Evolutionary conservation across 1,140 invertebrate genomes (phyloP).

Genomic region (Pissodes strobi): DNA sequence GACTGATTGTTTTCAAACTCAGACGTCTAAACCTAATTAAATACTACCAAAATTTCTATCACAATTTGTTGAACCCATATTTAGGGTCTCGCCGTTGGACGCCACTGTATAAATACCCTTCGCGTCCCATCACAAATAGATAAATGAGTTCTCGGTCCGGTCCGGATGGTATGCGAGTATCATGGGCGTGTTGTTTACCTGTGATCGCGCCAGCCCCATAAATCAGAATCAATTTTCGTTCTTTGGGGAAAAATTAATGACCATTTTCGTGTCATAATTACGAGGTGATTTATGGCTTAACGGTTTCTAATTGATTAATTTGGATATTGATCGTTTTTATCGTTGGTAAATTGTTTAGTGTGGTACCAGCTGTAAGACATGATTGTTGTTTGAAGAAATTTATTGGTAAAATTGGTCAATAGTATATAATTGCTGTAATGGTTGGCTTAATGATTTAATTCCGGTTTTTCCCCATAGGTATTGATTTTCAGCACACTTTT

Average conservation of each 20-base stretch:
- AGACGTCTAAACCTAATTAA: no score
- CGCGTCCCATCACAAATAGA: constrained; percentile 11
- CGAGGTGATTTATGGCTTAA: constrained; percentile 22
- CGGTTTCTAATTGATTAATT: constrained; percentile 28
- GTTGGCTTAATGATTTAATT: no score
- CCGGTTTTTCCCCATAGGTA: no score
- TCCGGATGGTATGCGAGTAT: constrained; percentile 16
- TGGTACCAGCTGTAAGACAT: no score
- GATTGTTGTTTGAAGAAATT: no score
- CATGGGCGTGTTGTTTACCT: constrained; percentile 36
- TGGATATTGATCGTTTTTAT: constrained; percentile 15
- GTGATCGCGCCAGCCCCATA: constrained; percentile 32
- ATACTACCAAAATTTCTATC: no score
- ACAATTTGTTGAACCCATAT: no score
- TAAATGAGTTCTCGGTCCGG: constrained; percentile 17
- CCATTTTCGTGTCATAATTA: constrained; percentile 26
- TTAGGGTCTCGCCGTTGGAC: neutral
- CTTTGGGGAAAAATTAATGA: constrained; percentile 23
- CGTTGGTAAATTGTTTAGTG: neutral
- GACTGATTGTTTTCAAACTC: no score
- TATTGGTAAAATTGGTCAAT: no score
- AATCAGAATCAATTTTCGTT: constrained; percentile 36
- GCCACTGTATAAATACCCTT: constrained; percentile 12
- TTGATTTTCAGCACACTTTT: no score
- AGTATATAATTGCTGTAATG: no score